These are phyloP conservation scores for Dipus sagitta DNA, from an alignment of 2,797 vertebrate species.

Conservation along the genomic window DNA sequence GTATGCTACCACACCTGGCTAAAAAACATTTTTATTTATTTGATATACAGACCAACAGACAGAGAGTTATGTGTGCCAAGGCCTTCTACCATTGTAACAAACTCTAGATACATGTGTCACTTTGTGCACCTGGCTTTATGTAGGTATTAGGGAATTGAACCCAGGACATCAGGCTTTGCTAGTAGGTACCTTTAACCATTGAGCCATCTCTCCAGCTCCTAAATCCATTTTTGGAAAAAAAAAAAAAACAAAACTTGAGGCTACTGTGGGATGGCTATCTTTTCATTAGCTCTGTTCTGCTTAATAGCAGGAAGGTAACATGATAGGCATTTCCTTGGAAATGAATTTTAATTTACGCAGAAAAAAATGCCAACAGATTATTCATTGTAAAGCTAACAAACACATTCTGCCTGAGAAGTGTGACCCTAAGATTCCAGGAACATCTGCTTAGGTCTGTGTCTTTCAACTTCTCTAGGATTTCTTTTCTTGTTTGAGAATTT, in stretches of 20 bases:
- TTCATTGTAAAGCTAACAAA: conserved; percentile 82
- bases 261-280: conserved; percentile 65
- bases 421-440: conserved; percentile 84
- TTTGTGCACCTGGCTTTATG: too few species aligned
- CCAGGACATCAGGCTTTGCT: too few species aligned
- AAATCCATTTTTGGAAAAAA: neutral
- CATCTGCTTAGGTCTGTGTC: conserved; percentile 83
- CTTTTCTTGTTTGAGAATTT: conserved; percentile 83
- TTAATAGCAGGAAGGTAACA: conserved; percentile 83
- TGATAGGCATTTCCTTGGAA: conserved; percentile 80
- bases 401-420: conserved; percentile 72
- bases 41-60: too few species aligned
- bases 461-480: conserved; percentile 82
- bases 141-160: too few species aligned
- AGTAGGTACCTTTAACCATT: too few species aligned
- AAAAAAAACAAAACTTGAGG: conserved; percentile 22
- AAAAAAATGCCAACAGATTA: conserved; percentile 73
- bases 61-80: too few species aligned
- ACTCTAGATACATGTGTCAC: too few species aligned
- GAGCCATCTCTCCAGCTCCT: too few species aligned
- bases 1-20: too few species aligned
- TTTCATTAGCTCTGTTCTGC: conserved; percentile 79
- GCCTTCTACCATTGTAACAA: too few species aligned
- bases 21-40: too few species aligned
- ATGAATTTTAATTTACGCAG: conserved; percentile 82